phyloP scores from a whole-genome alignment of 2,797 vertebrate genomes.

The Mallotus villosus region DNA sequence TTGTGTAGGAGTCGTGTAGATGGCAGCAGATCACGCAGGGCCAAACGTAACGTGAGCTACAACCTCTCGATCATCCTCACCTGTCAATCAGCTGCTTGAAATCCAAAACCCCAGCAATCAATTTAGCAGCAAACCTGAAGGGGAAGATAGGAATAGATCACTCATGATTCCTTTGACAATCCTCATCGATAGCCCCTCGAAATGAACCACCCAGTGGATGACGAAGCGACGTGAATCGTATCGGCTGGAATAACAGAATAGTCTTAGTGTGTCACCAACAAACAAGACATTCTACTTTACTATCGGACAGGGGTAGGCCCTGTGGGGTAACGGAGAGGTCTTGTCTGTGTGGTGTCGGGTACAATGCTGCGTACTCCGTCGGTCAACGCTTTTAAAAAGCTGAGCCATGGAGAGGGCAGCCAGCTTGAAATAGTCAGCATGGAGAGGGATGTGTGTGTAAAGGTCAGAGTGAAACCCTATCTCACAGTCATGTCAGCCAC shows the following conservation, averaged over 20 bases:
- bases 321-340: too few relatives aligned
- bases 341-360: not conserved
- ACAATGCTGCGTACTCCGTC: conserved; percentile 35
- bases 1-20: too few relatives aligned
- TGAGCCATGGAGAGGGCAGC: conserved; percentile 50
- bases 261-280: not conserved
- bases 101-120: conserved; percentile 93
- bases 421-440: conserved; percentile 71
- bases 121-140: conserved; percentile 90
- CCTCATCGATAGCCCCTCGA: not conserved
- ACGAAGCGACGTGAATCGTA: not conserved
- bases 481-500: conserved; percentile 25
- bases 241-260: not conserved
- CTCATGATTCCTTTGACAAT: not conserved
- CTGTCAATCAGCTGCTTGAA: conserved; percentile 96
- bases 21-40: not conserved
- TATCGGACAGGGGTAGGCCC: not conserved
- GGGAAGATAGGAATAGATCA: conserved; percentile 21
- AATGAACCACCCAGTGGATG: not conserved
- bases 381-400: conserved; percentile 64
- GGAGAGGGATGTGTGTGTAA: conserved; percentile 70
- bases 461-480: conserved; percentile 69
- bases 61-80: conserved; percentile 70
- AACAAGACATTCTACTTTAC: not conserved
- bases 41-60: not conserved